Evolutionary conservation across 2,888 invertebrate genomes (phyloP), one percentile per base, ranked within the genome.

Genomic region (Dicyrtoma fusca): DNA sequence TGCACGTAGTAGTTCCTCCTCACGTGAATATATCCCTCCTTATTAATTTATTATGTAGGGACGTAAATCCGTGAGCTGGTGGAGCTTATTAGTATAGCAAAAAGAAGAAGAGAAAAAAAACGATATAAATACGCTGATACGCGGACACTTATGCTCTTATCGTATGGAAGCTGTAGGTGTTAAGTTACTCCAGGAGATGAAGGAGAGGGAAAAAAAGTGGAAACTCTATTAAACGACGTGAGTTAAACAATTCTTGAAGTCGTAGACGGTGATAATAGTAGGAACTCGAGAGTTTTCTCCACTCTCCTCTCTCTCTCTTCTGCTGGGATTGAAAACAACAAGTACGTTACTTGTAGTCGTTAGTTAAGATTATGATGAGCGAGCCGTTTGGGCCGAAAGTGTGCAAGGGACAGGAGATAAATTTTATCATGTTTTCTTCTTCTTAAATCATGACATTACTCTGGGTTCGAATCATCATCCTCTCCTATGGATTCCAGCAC

Each of bases 331-430:
- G 34, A 34, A 34, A 34, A 34, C 34, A 34, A 34, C 34, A 34
- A 34, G 34, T 34, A 49, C 49, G 49, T 17, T 59, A 13, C 42
- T 66, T 26, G 47, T 19, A 25, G 51, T 53, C 65, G 23, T 65
- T 53, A 42, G 66, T 23, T 51, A 14, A 26, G 65, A 47, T 26
- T 65, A 66, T 53, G 53, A 53, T 66, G 51, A 53, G 53, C 53
- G 53, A 53, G 34, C 49, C 23, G 53, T 66, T 53, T 65, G 14
- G 42, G 42, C 26, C 25, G 34, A 53, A 65, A 66, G 42, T 53
- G 53, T 66, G 66, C 42, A 53, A 21, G 49, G 53, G 53, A 66
- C 66, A 66, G 53, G 53, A 66, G 26, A 66, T 66, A 44, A 53
- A 53, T 53, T 65, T 65, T 25, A 26, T 63, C 21, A 8, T 63